Percentiles rank a stretch among this genome's conserved stretches.
phyloP scores from a whole-genome alignment of 2,797 vertebrate genomes.

The Hipposideros larvatus region DNA sequence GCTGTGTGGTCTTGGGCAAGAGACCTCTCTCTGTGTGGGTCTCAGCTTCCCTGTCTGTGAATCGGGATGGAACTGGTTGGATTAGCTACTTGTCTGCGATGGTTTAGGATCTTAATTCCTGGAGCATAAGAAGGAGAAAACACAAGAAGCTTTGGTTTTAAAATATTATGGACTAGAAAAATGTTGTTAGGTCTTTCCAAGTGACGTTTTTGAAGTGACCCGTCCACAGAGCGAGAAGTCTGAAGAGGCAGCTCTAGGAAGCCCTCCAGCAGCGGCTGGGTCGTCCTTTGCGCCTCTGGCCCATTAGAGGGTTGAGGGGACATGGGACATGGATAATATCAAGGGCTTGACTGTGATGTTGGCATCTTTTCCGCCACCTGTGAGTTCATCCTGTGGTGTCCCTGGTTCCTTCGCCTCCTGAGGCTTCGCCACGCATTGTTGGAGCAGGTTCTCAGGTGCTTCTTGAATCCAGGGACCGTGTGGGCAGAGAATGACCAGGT shows the following conservation, averaged over 20 bases:
- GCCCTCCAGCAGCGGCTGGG: too few species aligned
- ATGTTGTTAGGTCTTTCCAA: not conserved
- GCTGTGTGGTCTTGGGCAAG: not conserved
- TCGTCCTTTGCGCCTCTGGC: not conserved
- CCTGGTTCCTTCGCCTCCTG: not conserved
- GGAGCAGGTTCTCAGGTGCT: not conserved
- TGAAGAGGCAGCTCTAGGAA: not conserved
- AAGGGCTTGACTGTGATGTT: not conserved
- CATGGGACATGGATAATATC: not conserved
- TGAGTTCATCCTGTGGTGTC: not conserved
- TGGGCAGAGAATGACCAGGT: not conserved
- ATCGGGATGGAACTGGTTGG: not conserved
- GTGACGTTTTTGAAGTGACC: not conserved
- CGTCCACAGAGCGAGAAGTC: not conserved
- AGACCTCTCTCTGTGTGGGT: not conserved
- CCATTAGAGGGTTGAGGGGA: not conserved
- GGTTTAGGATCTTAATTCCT: constrained; percentile 9
- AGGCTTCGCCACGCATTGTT: not conserved
- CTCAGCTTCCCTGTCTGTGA: not conserved
- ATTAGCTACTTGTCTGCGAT: not conserved
- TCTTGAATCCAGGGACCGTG: not conserved
- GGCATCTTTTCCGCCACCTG: not conserved
- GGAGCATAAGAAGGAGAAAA: not conserved
- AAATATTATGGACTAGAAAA: not conserved
- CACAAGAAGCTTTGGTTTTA: not conserved